These are phyloP conservation scores for Antennarius maculatus DNA, from an alignment of 2,797 vertebrate species.

Conservation along the genomic window DNA sequence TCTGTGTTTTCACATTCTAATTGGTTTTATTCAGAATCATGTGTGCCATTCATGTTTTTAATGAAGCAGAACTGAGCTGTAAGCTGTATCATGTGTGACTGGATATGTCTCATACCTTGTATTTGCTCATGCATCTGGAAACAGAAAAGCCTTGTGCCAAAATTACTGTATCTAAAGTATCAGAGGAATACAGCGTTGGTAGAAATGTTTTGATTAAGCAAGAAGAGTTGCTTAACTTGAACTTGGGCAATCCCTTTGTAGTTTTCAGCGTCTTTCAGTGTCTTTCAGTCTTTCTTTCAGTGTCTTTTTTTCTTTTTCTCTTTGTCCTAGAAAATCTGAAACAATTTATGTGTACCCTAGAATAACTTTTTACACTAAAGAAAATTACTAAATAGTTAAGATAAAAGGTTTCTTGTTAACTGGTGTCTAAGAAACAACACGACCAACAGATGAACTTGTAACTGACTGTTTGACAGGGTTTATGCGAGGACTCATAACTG, in stretches of 20 bases:
- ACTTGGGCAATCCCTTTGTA: background rate
- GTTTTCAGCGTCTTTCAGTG: background rate
- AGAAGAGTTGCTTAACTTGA: constrained; percentile 29
- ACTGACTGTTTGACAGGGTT: constrained; percentile 45
- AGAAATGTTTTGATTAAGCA: constrained; percentile 46
- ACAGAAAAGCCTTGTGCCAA: constrained; percentile 29
- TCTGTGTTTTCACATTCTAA: constrained; percentile 2
- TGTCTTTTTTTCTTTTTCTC: constrained; percentile 12
- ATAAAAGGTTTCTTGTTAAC: constrained; percentile 12
- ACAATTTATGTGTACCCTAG: background rate
- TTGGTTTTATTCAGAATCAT: constrained; percentile 39
- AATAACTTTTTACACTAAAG: constrained; percentile 3
- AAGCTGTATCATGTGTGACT: constrained; percentile 36
- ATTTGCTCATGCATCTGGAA: constrained; percentile 53
- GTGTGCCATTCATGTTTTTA: constrained; percentile 29
- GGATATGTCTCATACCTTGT: constrained; percentile 34
- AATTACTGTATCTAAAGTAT: constrained; percentile 45
- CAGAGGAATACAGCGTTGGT: constrained; percentile 35
- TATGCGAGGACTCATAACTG: constrained; percentile 63
- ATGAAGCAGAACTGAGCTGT: constrained; percentile 42
- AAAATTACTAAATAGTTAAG: background rate
- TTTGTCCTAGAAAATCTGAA: constrained; percentile 6
- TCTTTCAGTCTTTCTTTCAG: too few species aligned
- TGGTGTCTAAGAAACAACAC: constrained; percentile 13
- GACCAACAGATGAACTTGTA: constrained; percentile 41